Percentiles rank a stretch among this genome's conserved stretches.
These are phyloP conservation scores for Celastrina argiolus DNA, from an alignment of 2,888 invertebrate genomes.

Conservation along the genomic window DNA sequence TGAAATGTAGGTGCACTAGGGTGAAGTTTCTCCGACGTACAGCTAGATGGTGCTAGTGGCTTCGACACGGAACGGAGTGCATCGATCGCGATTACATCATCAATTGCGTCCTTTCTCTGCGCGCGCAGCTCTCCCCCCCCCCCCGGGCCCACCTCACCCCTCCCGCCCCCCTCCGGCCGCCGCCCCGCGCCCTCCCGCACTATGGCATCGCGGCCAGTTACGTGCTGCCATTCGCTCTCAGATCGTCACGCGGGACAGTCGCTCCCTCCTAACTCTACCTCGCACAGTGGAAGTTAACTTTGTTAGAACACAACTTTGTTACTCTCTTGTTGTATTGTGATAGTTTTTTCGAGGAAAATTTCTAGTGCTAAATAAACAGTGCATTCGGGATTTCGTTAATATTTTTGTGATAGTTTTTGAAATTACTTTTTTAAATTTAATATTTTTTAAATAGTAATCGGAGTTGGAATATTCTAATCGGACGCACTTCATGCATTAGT, in stretches of 20 bases:
- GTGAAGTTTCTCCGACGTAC: slow-evolving; percentile 22
- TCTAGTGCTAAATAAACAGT: slow-evolving; percentile 39
- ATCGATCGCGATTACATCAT: slow-evolving; percentile 77
- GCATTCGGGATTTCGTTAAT: slow-evolving; percentile 29
- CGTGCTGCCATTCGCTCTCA: slow-evolving; percentile 69
- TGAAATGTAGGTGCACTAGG: background rate
- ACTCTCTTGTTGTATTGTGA: slow-evolving; percentile 45
- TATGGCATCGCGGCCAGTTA: slow-evolving; percentile 49
- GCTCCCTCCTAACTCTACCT: slow-evolving; percentile 42
- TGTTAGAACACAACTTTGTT: slow-evolving; percentile 42
- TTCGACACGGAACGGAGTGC: slow-evolving; percentile 49
- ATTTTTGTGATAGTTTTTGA: slow-evolving; percentile 35
- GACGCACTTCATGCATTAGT: slow-evolving; percentile 25
- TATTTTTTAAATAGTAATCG: slow-evolving; percentile 14
- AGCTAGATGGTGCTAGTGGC: background rate
- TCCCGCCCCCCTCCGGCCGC: slow-evolving; percentile 42
- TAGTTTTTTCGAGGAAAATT: slow-evolving; percentile 23
- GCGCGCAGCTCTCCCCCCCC: slow-evolving; percentile 62
- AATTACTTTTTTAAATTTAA: slow-evolving; percentile 45
- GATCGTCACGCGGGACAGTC: slow-evolving; percentile 54
- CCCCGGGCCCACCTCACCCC: slow-evolving; percentile 35
- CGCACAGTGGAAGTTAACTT: slow-evolving; percentile 48
- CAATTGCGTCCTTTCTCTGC: slow-evolving; percentile 74
- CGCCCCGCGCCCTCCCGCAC: slow-evolving; percentile 53
- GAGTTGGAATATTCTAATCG: slow-evolving; percentile 16